These are phyloP conservation scores for Acronicta aceris DNA, from an alignment of 2,888 invertebrate genomes.

Conservation along the genomic window DNA sequence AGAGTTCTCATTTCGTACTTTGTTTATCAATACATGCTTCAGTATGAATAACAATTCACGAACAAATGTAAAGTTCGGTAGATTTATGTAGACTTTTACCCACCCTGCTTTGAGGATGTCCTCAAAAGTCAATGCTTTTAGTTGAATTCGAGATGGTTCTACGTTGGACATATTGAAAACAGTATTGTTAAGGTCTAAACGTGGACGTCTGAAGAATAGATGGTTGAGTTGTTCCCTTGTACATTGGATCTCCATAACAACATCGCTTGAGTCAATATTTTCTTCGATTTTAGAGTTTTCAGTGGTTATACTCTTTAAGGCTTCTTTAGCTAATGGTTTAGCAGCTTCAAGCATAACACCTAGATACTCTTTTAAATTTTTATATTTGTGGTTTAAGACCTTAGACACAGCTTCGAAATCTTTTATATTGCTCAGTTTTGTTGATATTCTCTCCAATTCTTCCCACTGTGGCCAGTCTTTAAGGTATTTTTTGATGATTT, in stretches of 20 bases:
- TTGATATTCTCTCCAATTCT: slow-evolving; percentile 66
- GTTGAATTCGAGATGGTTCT: slow-evolving; percentile 52
- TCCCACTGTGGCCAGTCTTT: slow-evolving; percentile 84
- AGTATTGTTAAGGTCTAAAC: slow-evolving; percentile 53
- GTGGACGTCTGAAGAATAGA: slow-evolving; percentile 65
- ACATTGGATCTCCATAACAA: slow-evolving; percentile 68
- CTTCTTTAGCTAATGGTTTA: slow-evolving; percentile 58
- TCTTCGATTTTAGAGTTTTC: slow-evolving; percentile 24
- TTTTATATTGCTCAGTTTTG: slow-evolving; percentile 62
- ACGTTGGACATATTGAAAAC: slow-evolving; percentile 66
- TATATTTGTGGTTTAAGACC: slow-evolving; percentile 68
- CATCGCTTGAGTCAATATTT: slow-evolving; percentile 39
- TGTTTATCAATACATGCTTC: slow-evolving; percentile 43
- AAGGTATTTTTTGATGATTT: slow-evolving; percentile 75
- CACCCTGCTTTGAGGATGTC: slow-evolving; percentile 38
- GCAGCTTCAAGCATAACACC: slow-evolving; percentile 63
- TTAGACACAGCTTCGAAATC: slow-evolving; percentile 53
- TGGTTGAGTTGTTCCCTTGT: slow-evolving; percentile 66
- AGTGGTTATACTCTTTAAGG: slow-evolving; percentile 43
- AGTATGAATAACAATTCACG: slow-evolving; percentile 33
- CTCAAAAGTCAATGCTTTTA: slow-evolving; percentile 15
- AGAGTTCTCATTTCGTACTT: slow-evolving; percentile 11
- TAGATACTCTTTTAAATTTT: slow-evolving; percentile 70
- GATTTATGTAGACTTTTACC: slow-evolving; percentile 26
- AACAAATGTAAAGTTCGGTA: slow-evolving; percentile 21